phyloP scores from a whole-genome alignment of 2,113 vertebrate species.

The Canis aureus region DNA sequence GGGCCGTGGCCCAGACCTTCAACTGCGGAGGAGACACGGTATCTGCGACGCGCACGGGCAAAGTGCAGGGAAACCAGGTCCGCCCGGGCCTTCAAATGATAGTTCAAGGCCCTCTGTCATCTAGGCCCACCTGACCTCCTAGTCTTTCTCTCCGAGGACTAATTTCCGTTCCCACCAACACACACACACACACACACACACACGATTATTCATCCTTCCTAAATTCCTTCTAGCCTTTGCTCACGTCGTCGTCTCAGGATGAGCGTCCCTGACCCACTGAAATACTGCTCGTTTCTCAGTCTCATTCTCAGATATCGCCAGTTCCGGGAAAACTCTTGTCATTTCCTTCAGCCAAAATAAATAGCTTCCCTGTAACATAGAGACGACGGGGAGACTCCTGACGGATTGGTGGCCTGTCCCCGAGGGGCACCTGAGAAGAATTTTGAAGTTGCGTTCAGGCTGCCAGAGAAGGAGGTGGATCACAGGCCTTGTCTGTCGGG shows the following conservation, averaged over 20 bases:
- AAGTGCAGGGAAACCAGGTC: not conserved
- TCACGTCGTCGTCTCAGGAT: not conserved
- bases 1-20: not conserved
- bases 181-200: not conserved
- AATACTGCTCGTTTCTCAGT: conserved; percentile 12
- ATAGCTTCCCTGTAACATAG: not conserved
- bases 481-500: no score
- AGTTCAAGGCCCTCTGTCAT: not conserved
- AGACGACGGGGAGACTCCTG: not conserved
- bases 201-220: not conserved
- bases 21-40: not conserved
- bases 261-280: not conserved
- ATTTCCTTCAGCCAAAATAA: conserved; percentile 22
- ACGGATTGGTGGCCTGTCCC: not conserved
- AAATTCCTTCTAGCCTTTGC: not conserved
- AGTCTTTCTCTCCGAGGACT: not conserved
- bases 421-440: not conserved
- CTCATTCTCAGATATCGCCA: conserved; percentile 13
- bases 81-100: not conserved
- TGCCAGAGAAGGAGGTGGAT: not conserved
- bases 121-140: not conserved
- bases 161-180: not conserved
- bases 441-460: not conserved
- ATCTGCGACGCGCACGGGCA: not conserved
- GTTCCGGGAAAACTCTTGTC: not conserved